phyloP scores from a whole-genome alignment of 2,113 vertebrate species.

The Elephas maximus region DNA sequence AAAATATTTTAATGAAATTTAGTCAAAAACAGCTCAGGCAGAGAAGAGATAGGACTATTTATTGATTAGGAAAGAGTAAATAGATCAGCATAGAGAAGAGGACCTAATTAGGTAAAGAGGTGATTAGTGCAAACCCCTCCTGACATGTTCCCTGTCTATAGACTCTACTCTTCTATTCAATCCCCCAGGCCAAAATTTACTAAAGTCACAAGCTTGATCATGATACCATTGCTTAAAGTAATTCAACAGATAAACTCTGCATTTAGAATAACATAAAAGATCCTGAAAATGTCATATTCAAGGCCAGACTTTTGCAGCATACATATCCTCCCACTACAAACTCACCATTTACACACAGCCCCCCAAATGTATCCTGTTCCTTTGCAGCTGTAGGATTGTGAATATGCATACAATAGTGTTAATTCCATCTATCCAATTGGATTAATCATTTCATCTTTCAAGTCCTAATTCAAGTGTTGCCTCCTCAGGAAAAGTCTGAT shows the following conservation, averaged over 20 bases:
- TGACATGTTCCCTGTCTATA: background rate
- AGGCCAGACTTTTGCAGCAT: background rate
- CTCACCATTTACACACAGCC: background rate
- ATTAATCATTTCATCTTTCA: background rate
- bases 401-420: background rate
- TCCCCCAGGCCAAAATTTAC: background rate
- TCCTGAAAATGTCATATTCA: background rate
- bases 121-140: background rate
- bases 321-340: background rate
- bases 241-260: background rate
- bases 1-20: constrained; percentile 33
- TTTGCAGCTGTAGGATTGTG: background rate
- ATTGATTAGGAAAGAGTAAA: background rate
- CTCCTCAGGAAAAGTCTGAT: background rate
- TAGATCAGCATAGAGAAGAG: background rate
- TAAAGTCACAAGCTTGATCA: background rate
- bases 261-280: constrained; percentile 30
- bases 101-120: background rate
- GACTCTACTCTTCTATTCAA: background rate
- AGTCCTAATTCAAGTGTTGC: background rate
- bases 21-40: background rate
- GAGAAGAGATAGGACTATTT: background rate
- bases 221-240: background rate
- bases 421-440: background rate
- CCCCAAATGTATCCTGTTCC: background rate